A percentile compares a stretch with the other conserved stretches of the same genome.
Evolutionary conservation across 2,888 invertebrate genomes (phyloP).

Genomic region (Heliconius charithonia): DNA sequence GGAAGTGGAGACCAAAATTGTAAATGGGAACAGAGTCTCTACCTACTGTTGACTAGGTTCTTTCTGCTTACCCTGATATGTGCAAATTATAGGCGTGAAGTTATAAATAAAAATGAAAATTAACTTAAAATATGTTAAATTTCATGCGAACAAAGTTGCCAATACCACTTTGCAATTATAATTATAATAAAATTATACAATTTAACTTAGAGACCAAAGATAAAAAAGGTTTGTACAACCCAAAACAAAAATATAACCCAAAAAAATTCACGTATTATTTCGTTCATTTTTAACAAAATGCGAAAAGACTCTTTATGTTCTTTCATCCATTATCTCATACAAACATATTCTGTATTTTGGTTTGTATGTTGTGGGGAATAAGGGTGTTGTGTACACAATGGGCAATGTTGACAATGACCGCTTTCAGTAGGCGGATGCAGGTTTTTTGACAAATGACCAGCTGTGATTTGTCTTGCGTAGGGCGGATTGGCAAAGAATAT

Average conservation of each 20-base stretch:
- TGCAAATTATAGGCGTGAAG: no score
- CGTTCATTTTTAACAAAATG: conserved; percentile 45
- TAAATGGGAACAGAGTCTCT: no score
- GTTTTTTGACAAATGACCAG: conserved; percentile 83
- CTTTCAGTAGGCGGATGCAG: conserved; percentile 81
- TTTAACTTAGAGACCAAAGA: background rate
- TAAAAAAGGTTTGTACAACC: background rate
- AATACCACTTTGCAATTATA: background rate
- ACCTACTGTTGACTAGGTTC: no score
- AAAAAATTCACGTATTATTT: background rate
- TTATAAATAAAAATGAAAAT: no score
- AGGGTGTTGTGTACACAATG: conserved; percentile 49
- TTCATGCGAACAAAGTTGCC: no score
- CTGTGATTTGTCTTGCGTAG: conserved; percentile 80
- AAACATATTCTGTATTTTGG: conserved; percentile 51
- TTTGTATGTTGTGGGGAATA: conserved; percentile 55
- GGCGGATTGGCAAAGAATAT: conserved; percentile 72
- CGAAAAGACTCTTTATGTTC: conserved; percentile 57
- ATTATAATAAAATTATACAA: background rate
- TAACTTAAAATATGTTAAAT: no score
- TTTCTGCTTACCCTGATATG: no score
- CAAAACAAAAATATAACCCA: conserved; percentile 11
- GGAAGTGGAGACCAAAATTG: no score
- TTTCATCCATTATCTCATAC: conserved; percentile 56
- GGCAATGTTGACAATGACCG: conserved; percentile 67